These are phyloP conservation scores for Drosophila bunnanda DNA, from an alignment of 2,888 invertebrate genomes.

Conservation along the genomic window DNA sequence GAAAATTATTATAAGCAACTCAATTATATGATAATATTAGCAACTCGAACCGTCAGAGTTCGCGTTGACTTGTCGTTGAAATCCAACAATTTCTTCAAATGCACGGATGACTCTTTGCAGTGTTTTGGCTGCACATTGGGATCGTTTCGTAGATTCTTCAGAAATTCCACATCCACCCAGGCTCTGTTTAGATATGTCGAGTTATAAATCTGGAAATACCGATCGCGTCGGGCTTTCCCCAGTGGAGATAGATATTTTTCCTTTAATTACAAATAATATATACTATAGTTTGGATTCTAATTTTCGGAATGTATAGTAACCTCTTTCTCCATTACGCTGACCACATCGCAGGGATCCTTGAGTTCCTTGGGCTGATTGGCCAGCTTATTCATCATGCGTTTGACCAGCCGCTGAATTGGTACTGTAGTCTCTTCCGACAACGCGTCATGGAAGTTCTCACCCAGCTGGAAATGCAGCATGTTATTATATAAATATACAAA, in stretches of 20 bases:
- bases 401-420: slow-evolving; percentile 63
- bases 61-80: slow-evolving; percentile 66
- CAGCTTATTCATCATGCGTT: slow-evolving; percentile 45
- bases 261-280: slow-evolving; percentile 42
- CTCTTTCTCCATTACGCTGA: slow-evolving; percentile 77
- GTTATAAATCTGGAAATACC: slow-evolving; percentile 75
- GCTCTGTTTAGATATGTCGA: slow-evolving; percentile 78
- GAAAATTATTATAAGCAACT: background rate
- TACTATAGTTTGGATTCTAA: background rate
- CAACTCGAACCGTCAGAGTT: slow-evolving; percentile 69
- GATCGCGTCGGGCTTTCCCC: slow-evolving; percentile 74
- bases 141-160: slow-evolving; percentile 67
- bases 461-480: slow-evolving; percentile 55
- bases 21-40: background rate
- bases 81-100: slow-evolving; percentile 59
- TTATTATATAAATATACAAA: too few relatives aligned
- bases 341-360: slow-evolving; percentile 78
- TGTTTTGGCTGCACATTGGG: slow-evolving; percentile 67
- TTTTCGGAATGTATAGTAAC: slow-evolving; percentile 38
- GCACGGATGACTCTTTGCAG: slow-evolving; percentile 59
- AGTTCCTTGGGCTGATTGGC: slow-evolving; percentile 55
- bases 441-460: slow-evolving; percentile 72
- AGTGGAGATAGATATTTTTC: slow-evolving; percentile 71
- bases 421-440: slow-evolving; percentile 67
- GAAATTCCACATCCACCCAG: slow-evolving; percentile 79